Evolutionary conservation across 2,888 invertebrate species (phyloP), one percentile per base, ranked within the genome.

Genomic region (Clanis bilineata): DNA sequence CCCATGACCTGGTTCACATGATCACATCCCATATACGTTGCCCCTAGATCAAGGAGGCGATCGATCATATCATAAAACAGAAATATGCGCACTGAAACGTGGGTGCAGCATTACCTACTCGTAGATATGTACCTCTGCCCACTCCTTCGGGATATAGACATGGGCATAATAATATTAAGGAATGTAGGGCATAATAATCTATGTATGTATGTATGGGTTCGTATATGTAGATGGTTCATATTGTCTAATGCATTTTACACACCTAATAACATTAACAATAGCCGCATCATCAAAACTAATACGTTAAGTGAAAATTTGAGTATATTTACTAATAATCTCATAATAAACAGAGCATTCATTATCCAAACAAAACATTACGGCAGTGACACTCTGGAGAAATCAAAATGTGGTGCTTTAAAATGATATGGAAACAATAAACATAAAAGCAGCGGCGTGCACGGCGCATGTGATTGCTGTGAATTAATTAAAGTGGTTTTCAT

Each of bases 401-500:
- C 90, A 90, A 83, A 88, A 87, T 84, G 81, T 79, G 79, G 76
- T 81, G 85, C 81, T 88, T 88, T 86, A 86, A 86, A 89, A 86
- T 88, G 85, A 86, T 90, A 90, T 88, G 84, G 81, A 88, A 88
- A 89, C 85, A 88, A 90, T 90, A 89, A 90, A 90, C 87, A 85
- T 91, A 90, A 91, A 90, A 90, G 86, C 86, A 76, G 79, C 77
- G 83, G 72, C 77, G 76, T 80, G 82, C 78, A 76, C 77, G 77
- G 77, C 82, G 82, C 82, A 80, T 85, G 88, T 87, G 90, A 90
- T 90, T 88, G 88, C 87, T 86, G 90, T 86, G 91, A 88, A 91
- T 90, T 91, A 90, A 92, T 92, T 90, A 90, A 85, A 89, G 88
- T 90, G 89, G 83, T 83, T 90, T 90, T 90, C 88, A 88, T 90